Percentiles rank a stretch among this genome's conserved stretches.
Conservation (phyloP, 30 jellyfish, hydroid and myxozoan species). For the Calvadosia cruxmelitensis region DNA sequence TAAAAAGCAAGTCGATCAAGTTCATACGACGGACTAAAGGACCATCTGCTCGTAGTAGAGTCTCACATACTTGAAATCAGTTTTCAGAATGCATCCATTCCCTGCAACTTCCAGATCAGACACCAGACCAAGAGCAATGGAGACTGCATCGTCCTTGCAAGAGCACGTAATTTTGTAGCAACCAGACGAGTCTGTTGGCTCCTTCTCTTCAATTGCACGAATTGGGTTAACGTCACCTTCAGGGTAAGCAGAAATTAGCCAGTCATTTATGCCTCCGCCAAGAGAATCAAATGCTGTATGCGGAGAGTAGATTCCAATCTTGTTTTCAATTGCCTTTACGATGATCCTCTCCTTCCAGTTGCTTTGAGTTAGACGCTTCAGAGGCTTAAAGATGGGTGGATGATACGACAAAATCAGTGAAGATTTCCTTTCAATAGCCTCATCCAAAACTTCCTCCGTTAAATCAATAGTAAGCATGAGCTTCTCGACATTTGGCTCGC, state of each 20-base stretch:
- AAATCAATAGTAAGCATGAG: constrained; percentile 77
- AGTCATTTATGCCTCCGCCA: constrained; percentile 80
- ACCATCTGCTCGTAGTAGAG: no score
- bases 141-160: no score
- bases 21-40: no score
- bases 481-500: constrained; percentile 36
- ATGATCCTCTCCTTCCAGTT: constrained; percentile 73
- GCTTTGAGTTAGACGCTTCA: constrained; percentile 52
- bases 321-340: constrained; percentile 55
- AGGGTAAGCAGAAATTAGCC: constrained; percentile 54
- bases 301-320: constrained; percentile 87
- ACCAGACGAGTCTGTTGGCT: background rate
- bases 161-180: background rate
- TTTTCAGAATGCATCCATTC: no score
- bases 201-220: background rate
- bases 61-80: no score
- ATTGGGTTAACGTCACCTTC: constrained; percentile 33
- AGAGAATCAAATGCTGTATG: constrained; percentile 86
- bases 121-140: no score
- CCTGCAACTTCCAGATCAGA: no score
- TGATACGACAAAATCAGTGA: constrained; percentile 83
- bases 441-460: constrained; percentile 67
- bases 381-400: constrained; percentile 79
- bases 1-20: no score
- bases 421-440: constrained; percentile 39